These are phyloP conservation scores for Cydia amplana DNA, from an alignment of 1,140 invertebrate genomes.

Conservation along the genomic window DNA sequence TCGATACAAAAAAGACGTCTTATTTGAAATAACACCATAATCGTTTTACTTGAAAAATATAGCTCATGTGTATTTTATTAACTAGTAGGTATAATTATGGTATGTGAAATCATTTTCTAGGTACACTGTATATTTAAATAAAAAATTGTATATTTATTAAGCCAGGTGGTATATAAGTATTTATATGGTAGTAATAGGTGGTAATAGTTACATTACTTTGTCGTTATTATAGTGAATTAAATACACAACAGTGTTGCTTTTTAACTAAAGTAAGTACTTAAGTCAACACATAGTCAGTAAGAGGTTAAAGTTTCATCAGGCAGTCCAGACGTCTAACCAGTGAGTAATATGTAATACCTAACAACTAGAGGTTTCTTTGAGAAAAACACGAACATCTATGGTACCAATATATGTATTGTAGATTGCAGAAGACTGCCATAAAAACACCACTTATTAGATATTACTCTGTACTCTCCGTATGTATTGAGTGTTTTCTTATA, in stretches of 20 bases:
- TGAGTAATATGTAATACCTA: too few species aligned
- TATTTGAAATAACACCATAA: constrained; percentile 34
- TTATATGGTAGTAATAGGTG: background rate
- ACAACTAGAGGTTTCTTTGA: too few species aligned
- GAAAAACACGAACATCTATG: too few species aligned
- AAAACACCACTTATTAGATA: too few species aligned
- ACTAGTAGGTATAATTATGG: constrained; percentile 14
- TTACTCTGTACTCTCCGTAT: too few species aligned
- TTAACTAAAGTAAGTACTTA: background rate
- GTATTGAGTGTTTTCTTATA: too few species aligned
- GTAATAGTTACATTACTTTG: background rate
- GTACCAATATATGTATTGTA: too few species aligned
- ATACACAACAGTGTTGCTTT: background rate
- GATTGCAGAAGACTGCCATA: too few species aligned
- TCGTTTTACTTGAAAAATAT: constrained; percentile 30
- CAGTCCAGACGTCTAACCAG: too few species aligned
- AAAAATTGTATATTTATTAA: background rate
- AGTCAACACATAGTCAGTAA: background rate
- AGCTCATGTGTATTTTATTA: constrained; percentile 25
- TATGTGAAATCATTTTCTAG: constrained; percentile 19
- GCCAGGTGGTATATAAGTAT: background rate
- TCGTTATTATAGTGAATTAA: background rate
- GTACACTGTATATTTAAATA: background rate
- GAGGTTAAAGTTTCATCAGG: too few species aligned
- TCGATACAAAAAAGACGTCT: constrained; percentile 31